These are phyloP conservation scores for Catocala nupta DNA, from an alignment of 2,888 invertebrate species.

Conservation along the genomic window DNA sequence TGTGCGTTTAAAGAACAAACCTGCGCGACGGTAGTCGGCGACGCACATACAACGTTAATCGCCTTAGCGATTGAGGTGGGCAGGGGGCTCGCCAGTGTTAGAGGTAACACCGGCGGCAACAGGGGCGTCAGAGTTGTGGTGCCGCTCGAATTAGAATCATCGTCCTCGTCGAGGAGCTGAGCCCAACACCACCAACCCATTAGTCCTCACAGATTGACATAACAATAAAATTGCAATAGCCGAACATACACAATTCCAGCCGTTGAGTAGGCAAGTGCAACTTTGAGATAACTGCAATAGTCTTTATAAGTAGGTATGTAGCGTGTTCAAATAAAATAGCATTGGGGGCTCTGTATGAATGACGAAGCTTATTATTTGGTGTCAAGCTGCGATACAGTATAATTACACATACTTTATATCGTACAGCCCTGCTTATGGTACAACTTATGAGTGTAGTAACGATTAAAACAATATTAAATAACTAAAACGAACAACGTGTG, in stretches of 20 bases:
- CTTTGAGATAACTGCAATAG: neutral
- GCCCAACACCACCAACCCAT: slow-evolving; percentile 53
- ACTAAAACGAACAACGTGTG: no score
- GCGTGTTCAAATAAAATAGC: neutral
- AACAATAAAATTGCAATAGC: slow-evolving; percentile 12
- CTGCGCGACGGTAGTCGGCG: slow-evolving; percentile 59
- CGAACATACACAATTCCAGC: neutral
- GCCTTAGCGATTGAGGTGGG: slow-evolving; percentile 59
- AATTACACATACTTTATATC: neutral
- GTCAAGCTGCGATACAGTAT: slow-evolving; percentile 18
- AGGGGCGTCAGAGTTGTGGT: slow-evolving; percentile 68
- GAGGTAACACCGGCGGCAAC: slow-evolving; percentile 69
- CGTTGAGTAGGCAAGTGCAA: neutral
- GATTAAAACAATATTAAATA: no score
- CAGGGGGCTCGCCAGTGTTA: slow-evolving; percentile 55
- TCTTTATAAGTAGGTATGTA: neutral
- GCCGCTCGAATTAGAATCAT: slow-evolving; percentile 43
- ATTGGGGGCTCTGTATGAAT: neutral
- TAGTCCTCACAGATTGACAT: slow-evolving; percentile 44
- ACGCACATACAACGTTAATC: slow-evolving; percentile 61
- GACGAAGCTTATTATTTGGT: slow-evolving; percentile 10
- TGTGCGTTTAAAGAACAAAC: slow-evolving; percentile 57
- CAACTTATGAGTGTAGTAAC: no score
- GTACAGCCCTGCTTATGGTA: neutral
- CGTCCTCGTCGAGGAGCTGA: slow-evolving; percentile 64